Percentiles rank a stretch among this genome's conserved stretches.
phyloP scores from a whole-genome alignment of 35 echinoderm and acorn worm species.

The Hemicentrotus pulcherrimus region DNA sequence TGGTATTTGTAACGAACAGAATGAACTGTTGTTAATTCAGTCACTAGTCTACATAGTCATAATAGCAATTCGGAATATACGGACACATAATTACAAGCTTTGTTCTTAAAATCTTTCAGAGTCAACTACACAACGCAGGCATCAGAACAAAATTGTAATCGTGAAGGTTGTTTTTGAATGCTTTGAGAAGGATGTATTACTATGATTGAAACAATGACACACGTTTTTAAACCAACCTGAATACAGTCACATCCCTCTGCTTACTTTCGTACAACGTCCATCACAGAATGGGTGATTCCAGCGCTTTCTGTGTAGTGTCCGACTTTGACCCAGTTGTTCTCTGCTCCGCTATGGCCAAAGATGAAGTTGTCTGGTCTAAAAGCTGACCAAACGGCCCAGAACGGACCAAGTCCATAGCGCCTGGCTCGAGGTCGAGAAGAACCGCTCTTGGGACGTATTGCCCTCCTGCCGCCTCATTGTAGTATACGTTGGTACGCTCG shows the following conservation, averaged over 20 bases:
- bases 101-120: no score
- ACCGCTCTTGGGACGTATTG: conserved; percentile 85
- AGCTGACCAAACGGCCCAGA: conserved; percentile 91
- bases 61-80: no score
- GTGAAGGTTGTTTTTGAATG: no score
- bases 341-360: conserved; percentile 95
- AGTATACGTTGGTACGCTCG: conserved; percentile 67
- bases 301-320: conserved; percentile 96
- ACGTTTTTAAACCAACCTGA: conserved; percentile 28
- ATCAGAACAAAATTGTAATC: no score
- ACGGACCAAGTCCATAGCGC: conserved; percentile 88
- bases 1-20: no score
- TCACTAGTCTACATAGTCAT: no score
- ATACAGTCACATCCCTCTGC: conserved; percentile 86
- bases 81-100: no score
- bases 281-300: conserved; percentile 77
- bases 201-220: not conserved
- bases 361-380: conserved; percentile 98
- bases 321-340: conserved; percentile 98
- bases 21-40: no score
- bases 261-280: conserved; percentile 86
- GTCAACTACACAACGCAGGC: no score
- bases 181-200: no score
- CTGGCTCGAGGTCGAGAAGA: conserved; percentile 86
- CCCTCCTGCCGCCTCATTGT: conserved; percentile 65